Base-by-base conservation (phyloP, 2,797 vertebrate genomes). In the Malacoraja senta region DNA sequence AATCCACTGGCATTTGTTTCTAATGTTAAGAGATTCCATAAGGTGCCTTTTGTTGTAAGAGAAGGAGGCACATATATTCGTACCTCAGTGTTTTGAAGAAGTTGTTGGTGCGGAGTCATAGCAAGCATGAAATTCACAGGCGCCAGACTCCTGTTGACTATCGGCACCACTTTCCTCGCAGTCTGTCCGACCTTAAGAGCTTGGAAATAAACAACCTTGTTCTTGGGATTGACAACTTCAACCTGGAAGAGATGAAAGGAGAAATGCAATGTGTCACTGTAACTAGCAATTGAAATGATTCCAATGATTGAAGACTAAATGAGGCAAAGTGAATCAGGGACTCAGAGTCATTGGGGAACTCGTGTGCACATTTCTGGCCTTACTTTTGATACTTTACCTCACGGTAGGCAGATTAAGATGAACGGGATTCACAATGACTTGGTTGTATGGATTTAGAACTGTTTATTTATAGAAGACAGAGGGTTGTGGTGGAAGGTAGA, bases 81-180 rank as follows among this genome's bases (percentile, higher is more conserved):
- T 96, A 98, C 98, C 97, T 95, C 96, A 77, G 94, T 13, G 35
- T 97, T 96, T 93, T 97, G 95, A 44, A 96, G 94, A 93, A 96
- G 95, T 3, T 95, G 94, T 8, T 91, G 4, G 0, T 94, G 95
- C 19, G 96, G 95, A 93, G 94, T 94, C 63, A 97, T 93, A 0
- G 94, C 94, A 53, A 97, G 96, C 93, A 94, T 96, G 93, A 98
- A 97, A 1, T 94, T 96, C 92, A 98, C 68, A 58, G 95, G 95
- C 0, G 94, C 93, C 13, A 93, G 74, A 77, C 98, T 98, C 93
- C 94, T 96, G 95, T 99, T 99, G 93, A 97, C 94, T 93, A 99
- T 93, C n/a, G 96, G 95, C 80, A 97, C 95, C 0, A 94, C 94
- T 93, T 96, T 98, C 93, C 95, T 97, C 94, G 96, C 95, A 0